A percentile compares a stretch with the other conserved stretches of the same genome.
phyloP scores from a whole-genome alignment of 2,113 vertebrate species.

The Electrona antarctica region DNA sequence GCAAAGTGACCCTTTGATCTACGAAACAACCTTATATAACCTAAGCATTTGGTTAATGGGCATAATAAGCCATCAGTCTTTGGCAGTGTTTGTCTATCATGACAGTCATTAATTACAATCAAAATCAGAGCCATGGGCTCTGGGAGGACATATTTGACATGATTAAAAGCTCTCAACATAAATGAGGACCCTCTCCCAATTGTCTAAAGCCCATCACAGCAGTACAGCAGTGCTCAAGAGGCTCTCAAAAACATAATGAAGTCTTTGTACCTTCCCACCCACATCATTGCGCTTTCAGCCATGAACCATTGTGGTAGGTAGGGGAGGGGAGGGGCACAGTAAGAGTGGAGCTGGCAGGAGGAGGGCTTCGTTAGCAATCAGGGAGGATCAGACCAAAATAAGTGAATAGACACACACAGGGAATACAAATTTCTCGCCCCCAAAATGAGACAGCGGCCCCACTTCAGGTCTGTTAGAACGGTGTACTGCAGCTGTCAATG shows the following conservation, averaged over 20 bases:
- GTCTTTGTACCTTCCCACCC: constrained; percentile 13
- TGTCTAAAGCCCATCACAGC: not conserved
- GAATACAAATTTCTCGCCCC: no score
- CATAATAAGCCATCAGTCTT: not conserved
- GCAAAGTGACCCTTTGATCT: no score
- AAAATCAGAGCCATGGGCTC: not conserved
- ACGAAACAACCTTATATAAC: not conserved
- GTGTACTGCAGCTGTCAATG: no score
- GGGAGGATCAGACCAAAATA: not conserved
- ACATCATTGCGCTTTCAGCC: constrained; percentile 1
- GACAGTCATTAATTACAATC: constrained; percentile 1
- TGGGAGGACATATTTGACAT: constrained; percentile 2
- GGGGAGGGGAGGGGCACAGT: not conserved
- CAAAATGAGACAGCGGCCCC: no score
- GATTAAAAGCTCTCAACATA: constrained; percentile 3
- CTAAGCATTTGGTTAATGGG: not conserved
- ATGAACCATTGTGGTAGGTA: constrained; percentile 5
- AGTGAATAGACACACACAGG: no score
- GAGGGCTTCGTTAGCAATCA: constrained; percentile 27
- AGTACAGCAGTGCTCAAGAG: not conserved
- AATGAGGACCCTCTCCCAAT: not conserved
- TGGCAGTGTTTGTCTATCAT: not conserved
- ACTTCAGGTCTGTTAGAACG: no score
- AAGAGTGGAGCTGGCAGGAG: not conserved
- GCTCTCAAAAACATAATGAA: constrained; percentile 18